A percentile compares a stretch with the other conserved stretches of the same genome.
Conservation (phyloP, 2,888 invertebrate species). For the Melanargia galathea region DNA sequence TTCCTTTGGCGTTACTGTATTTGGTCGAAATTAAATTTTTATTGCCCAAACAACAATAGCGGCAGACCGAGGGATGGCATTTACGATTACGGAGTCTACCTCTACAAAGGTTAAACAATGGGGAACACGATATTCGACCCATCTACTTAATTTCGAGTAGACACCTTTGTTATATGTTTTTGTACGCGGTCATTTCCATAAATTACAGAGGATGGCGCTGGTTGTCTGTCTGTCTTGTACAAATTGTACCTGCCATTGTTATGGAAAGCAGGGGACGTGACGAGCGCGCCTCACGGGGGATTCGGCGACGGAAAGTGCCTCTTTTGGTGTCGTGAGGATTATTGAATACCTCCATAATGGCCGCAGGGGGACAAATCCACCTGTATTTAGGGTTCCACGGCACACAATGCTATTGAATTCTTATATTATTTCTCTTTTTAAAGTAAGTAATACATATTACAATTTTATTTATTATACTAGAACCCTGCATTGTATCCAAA, state of each 20-base stretch:
- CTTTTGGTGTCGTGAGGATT: conserved; percentile 32
- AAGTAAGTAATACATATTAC: neutral
- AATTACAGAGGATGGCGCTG: conserved; percentile 72
- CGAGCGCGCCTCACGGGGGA: conserved; percentile 62
- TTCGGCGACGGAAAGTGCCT: conserved; percentile 58
- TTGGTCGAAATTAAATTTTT: conserved; percentile 35
- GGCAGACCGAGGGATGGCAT: conserved; percentile 58
- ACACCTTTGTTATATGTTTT: conserved; percentile 80
- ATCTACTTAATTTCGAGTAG: conserved; percentile 80
- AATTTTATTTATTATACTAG: neutral
- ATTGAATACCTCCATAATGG: conserved; percentile 33
- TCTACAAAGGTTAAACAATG: conserved; percentile 71
- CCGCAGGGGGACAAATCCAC: conserved; percentile 20
- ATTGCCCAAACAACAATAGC: conserved; percentile 38
- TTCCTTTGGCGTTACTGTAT: conserved; percentile 25
- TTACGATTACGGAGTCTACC: conserved; percentile 63
- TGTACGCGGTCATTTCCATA: conserved; percentile 80
- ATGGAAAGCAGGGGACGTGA: conserved; percentile 74
- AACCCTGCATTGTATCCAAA: no score
- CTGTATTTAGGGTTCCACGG: conserved; percentile 14
- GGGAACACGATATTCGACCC: conserved; percentile 69
- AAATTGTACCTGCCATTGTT: conserved; percentile 76
- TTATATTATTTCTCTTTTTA: neutral
- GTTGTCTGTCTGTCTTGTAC: conserved; percentile 45
- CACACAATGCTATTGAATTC: neutral